Percentiles rank a stretch among this genome's conserved stretches.
Evolutionary conservation across 53 echinoderm and acorn worm genomes (phyloP).

Genomic region (Patiria pectinifera): DNA sequence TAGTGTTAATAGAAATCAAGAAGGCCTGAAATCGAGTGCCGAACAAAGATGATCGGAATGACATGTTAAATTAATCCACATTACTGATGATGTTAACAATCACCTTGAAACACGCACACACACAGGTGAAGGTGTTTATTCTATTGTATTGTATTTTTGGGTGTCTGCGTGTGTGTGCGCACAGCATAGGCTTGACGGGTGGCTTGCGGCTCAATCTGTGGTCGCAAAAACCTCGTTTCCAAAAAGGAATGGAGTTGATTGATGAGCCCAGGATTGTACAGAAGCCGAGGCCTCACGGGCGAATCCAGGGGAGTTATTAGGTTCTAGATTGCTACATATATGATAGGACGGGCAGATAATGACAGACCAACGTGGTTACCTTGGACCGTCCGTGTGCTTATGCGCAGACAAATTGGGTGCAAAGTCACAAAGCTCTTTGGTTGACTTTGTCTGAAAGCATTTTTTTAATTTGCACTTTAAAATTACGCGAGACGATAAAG

Average conservation of each 20-base stretch:
- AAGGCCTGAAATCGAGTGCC: not conserved
- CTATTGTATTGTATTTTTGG: no score
- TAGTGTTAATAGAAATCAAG: no score
- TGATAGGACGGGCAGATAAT: not conserved
- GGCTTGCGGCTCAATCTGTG: no score
- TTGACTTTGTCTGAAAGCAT: not conserved
- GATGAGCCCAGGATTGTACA: not conserved
- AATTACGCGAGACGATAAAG: not conserved
- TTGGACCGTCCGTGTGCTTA: not conserved
- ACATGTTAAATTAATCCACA: not conserved
- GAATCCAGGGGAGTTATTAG: not conserved
- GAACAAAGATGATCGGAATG: not conserved
- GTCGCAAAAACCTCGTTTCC: not conserved
- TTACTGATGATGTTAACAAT: not conserved
- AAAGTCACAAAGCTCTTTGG: not conserved
- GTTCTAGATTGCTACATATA: not conserved
- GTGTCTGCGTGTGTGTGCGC: no score
- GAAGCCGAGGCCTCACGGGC: not conserved
- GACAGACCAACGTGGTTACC: not conserved
- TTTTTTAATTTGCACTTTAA: not conserved
- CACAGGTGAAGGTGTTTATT: no score
- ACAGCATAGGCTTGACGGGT: no score
- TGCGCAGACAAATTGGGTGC: not conserved
- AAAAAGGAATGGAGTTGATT: not conserved
- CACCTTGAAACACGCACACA: not conserved